phyloP scores from a whole-genome alignment of 2,113 vertebrate species.

The Oncorhynchus nerka region DNA sequence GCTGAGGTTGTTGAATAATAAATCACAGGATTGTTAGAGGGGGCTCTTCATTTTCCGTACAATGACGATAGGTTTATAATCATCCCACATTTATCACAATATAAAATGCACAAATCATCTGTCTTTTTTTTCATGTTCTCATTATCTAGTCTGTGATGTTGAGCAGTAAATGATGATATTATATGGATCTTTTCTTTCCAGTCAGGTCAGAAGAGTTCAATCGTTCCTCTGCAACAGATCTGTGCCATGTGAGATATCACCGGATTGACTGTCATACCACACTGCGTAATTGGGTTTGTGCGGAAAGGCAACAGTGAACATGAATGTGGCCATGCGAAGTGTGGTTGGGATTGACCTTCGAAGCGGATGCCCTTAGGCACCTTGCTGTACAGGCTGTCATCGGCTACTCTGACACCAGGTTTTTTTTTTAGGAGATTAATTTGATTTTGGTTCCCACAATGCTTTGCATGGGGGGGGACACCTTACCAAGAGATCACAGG shows the following conservation, averaged over 20 bases:
- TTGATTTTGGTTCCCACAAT: constrained; percentile 40
- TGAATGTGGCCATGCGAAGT: constrained; percentile 58
- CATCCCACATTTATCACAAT: constrained; percentile 59
- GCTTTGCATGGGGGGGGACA: constrained; percentile 64
- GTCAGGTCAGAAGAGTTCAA: constrained; percentile 53
- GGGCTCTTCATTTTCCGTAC: constrained; percentile 59
- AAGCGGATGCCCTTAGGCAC: constrained; percentile 66
- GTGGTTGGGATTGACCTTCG: constrained; percentile 76
- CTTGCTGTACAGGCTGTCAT: constrained; percentile 58
- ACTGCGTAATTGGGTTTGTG: constrained; percentile 73
- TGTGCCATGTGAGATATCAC: constrained; percentile 44
- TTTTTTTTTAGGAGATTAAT: constrained; percentile 58
- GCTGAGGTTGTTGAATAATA: constrained; percentile 63
- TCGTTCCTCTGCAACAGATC: constrained; percentile 19
- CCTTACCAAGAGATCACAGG: constrained; percentile 60
- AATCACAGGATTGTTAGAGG: constrained; percentile 63
- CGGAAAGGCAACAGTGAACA: constrained; percentile 69
- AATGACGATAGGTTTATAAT: constrained; percentile 70
- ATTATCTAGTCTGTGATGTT: constrained; percentile 38
- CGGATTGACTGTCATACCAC: constrained; percentile 52
- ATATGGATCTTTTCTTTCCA: constrained; percentile 51
- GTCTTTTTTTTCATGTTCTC: constrained; percentile 47
- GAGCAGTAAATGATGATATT: constrained; percentile 54
- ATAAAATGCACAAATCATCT: constrained; percentile 60
- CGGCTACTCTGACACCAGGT: constrained; percentile 29